Percentiles rank a stretch among this genome's conserved stretches.
Conservation (phyloP, 2,113 vertebrate genomes). For the Sporophila hypoxantha region DNA sequence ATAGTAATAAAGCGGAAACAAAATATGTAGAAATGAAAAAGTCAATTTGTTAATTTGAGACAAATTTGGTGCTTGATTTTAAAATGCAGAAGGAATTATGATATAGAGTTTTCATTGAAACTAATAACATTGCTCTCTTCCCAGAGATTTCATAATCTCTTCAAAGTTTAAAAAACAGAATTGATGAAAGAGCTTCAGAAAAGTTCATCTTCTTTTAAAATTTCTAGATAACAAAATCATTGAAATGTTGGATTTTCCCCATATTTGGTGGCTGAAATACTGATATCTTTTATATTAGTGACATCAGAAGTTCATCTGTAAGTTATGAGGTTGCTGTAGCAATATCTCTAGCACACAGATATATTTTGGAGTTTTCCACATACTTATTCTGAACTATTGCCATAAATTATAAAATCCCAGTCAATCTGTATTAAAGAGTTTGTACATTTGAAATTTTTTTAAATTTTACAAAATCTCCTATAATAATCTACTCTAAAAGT, state of each 20-base stretch:
- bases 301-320: not conserved
- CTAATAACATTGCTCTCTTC: not conserved
- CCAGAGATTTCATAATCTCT: not conserved
- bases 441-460: not conserved
- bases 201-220: not conserved
- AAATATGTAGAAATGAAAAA: not conserved
- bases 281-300: not conserved
- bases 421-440: not conserved
- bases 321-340: not conserved
- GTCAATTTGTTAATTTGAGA: not conserved
- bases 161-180: not conserved
- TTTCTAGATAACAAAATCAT: not conserved
- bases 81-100: not conserved
- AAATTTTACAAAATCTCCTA: not conserved
- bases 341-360: not conserved
- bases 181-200: not conserved
- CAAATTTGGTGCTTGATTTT: not conserved
- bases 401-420: not conserved
- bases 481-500: not conserved
- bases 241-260: not conserved
- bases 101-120: not conserved
- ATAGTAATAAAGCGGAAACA: not conserved
- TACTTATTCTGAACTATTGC: not conserved
- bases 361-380: not conserved
- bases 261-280: not conserved